A percentile compares a stretch with the other conserved stretches of the same genome.
Conservation (phyloP, 2,797 vertebrate genomes). For the Sebastolobus altivelis region DNA sequence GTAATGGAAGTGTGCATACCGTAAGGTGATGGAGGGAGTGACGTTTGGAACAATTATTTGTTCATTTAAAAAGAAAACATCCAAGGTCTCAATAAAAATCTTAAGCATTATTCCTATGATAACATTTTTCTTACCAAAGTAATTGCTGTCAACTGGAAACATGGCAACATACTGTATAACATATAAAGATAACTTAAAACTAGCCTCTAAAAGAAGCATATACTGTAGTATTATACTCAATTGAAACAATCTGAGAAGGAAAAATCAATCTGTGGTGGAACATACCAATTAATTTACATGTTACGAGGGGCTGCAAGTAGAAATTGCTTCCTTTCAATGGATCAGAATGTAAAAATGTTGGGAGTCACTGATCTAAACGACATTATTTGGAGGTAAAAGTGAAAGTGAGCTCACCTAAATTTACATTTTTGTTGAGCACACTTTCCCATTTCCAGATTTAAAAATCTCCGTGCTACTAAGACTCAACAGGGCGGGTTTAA, state of each 20-base stretch:
- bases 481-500: not conserved
- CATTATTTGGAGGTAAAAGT: not conserved
- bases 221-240: not conserved
- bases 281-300: not conserved
- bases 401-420: not conserved
- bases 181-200: too few species aligned
- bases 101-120: not conserved
- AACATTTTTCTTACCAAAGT: not conserved
- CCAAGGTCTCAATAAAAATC: slow-evolving; percentile 8
- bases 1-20: not conserved
- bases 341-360: not conserved
- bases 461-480: not conserved
- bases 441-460: not conserved
- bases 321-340: not conserved
- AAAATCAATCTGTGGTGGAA: not conserved
- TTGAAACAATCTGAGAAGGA: not conserved
- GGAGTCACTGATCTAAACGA: not conserved
- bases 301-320: not conserved
- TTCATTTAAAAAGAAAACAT: slow-evolving; percentile 1
- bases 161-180: not conserved
- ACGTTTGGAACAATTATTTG: slow-evolving; percentile 3
- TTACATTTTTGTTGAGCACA: not conserved
- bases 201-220: not conserved
- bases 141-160: not conserved
- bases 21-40: not conserved